A percentile compares a stretch with the other conserved stretches of the same genome.
phyloP scores from a whole-genome alignment of 1,140 invertebrate species.

The Notospermus geniculatus region DNA sequence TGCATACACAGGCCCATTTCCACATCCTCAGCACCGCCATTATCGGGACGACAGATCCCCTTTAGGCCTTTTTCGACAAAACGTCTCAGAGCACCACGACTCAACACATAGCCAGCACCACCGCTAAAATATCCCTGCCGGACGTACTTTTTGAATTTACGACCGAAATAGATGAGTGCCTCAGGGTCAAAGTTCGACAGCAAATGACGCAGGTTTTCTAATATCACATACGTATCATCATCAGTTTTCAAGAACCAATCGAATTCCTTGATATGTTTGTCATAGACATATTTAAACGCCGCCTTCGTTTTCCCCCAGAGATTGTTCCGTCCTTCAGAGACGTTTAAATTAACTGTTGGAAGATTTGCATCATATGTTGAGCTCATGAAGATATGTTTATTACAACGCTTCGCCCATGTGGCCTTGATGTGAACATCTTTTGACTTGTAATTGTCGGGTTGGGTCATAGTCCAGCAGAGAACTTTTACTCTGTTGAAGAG shows the following conservation, averaged over 20 bases:
- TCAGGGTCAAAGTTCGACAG: constrained; percentile 32
- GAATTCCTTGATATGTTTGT: constrained; percentile 55
- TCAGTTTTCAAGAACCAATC: constrained; percentile 96
- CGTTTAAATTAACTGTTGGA: constrained; percentile 30
- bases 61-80: constrained; percentile 29
- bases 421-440: constrained; percentile 89
- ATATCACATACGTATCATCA: constrained; percentile 79
- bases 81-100: constrained; percentile 37
- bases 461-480: constrained; percentile 93
- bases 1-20: constrained; percentile 91
- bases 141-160: constrained; percentile 38
- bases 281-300: constrained; percentile 63
- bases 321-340: constrained; percentile 23
- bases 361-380: constrained; percentile 36
- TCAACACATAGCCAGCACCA: constrained; percentile 52
- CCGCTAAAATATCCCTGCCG: constrained; percentile 43
- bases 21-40: constrained; percentile 81
- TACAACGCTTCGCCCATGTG: constrained; percentile 92
- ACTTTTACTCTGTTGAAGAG: constrained; percentile 67
- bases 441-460: constrained; percentile 80
- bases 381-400: constrained; percentile 71
- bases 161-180: constrained; percentile 32
- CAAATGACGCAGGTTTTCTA: constrained; percentile 54
- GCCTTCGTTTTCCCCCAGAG: constrained; percentile 25
- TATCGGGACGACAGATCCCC: constrained; percentile 56